A percentile compares a stretch with the other conserved stretches of the same genome.
These are phyloP conservation scores for Smutsia temminckii DNA, from an alignment of 2,797 vertebrate genomes.

Conservation along the genomic window DNA sequence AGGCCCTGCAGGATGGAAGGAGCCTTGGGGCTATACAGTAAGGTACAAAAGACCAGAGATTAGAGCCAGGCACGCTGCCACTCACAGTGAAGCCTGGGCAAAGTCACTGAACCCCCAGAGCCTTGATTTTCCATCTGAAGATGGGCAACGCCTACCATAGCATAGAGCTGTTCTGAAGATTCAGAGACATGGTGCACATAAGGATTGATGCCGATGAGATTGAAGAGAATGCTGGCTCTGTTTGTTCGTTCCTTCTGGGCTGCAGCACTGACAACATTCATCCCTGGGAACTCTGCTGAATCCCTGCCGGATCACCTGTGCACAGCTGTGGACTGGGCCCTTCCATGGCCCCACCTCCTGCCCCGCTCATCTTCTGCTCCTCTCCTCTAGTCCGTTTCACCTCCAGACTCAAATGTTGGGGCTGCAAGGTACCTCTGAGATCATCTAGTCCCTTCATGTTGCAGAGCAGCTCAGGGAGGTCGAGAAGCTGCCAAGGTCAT, in stretches of 20 bases:
- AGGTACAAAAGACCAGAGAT: not conserved
- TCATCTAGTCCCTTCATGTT: not conserved
- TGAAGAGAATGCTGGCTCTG: not conserved
- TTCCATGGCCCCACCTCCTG: not conserved
- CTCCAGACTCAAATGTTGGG: not conserved
- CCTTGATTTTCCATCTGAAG: not conserved
- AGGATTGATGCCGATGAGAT: not conserved
- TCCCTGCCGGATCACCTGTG: not conserved
- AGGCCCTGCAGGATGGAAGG: not conserved
- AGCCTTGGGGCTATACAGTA: accelerated
- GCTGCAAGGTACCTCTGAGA: not conserved
- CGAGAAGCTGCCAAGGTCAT: not conserved
- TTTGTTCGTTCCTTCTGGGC: not conserved
- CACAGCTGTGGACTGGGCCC: not conserved
- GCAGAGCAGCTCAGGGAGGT: not conserved
- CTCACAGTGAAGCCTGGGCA: not conserved
- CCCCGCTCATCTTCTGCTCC: not conserved
- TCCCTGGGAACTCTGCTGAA: not conserved
- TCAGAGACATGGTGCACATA: not conserved
- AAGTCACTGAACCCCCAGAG: not conserved
- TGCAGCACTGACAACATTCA: not conserved
- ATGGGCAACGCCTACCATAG: not conserved
- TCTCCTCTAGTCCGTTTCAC: not conserved
- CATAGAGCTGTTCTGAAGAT: not conserved
- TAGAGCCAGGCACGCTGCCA: not conserved